Conservation (phyloP, 37 sponge, comb jelly and placozoan species). For the Halichondria panicea region DNA sequence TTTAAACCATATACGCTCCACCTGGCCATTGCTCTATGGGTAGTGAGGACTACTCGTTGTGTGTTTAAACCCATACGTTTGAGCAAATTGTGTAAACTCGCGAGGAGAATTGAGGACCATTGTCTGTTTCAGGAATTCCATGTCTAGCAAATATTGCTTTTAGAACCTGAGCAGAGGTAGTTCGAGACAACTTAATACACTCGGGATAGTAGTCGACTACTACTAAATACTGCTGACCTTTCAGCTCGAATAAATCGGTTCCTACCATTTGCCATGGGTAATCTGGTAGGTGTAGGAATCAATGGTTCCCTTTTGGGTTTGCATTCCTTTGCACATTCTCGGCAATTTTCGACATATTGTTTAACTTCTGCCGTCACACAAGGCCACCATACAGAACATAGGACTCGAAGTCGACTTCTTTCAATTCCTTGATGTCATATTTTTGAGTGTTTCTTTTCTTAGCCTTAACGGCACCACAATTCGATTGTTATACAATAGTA, state of each 20-base stretch:
- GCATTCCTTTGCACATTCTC: conserved; percentile 13
- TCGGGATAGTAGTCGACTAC: conserved; percentile 51
- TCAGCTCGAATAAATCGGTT: conserved; percentile 45
- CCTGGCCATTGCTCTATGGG: conserved; percentile 68
- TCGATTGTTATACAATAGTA: conserved; percentile 12
- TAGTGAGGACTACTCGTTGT: conserved; percentile 49
- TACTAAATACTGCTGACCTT: conserved; percentile 24
- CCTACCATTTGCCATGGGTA: conserved; percentile 60
- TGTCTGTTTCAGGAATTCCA: conserved; percentile 62
- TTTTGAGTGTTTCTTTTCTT: conserved; percentile 15
- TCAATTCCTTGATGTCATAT: conserved; percentile 43
- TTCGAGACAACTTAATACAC: conserved; percentile 24
- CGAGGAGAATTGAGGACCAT: conserved; percentile 60
- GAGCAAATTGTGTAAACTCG: conserved; percentile 40
- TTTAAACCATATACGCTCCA: conserved; percentile 46
- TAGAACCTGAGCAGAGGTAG: conserved; percentile 41
- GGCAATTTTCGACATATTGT: conserved; percentile 22
- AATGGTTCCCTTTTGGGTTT: conserved; percentile 27
- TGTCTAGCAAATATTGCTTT: conserved; percentile 35
- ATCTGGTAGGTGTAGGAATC: conserved; percentile 25
- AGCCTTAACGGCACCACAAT: conserved; percentile 37
- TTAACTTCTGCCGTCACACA: conserved; percentile 8
- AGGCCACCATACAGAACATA: conserved; percentile 47
- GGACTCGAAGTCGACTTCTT: conserved; percentile 1
- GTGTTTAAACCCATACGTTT: conserved; percentile 33